Evolutionary conservation across 2,888 invertebrate genomes (phyloP).

Genomic region (Spilarctia lutea): DNA sequence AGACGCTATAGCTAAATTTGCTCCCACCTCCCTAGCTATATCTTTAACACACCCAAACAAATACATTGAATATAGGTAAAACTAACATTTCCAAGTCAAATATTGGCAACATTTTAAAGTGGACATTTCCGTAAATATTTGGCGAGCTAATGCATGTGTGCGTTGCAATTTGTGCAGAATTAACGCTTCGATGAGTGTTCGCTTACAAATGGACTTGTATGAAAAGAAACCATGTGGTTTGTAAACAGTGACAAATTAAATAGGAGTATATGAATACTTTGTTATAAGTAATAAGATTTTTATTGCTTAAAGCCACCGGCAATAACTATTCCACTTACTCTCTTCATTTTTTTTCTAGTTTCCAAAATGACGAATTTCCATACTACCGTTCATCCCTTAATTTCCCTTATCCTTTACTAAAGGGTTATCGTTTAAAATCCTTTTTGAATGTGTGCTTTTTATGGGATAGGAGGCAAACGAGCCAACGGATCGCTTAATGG

Average conservation of each 20-base stretch:
- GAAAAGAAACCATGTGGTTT: constrained; percentile 35
- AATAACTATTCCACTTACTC: no score
- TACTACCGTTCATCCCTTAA: no score
- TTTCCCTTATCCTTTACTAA: no score
- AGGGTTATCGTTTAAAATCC: no score
- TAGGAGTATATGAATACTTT: not conserved
- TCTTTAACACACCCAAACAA: not conserved
- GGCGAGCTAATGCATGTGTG: constrained; percentile 41
- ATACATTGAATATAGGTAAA: constrained; percentile 3
- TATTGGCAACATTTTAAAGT: constrained; percentile 17
- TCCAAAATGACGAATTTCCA: no score
- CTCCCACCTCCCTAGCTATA: not conserved
- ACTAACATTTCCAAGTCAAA: constrained; percentile 13
- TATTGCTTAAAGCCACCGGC: no score
- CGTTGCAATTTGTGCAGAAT: constrained; percentile 30
- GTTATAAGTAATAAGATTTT: not conserved
- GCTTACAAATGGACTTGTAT: constrained; percentile 29
- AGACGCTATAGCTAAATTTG: not conserved
- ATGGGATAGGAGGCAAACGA: no score
- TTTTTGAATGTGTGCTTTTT: no score
- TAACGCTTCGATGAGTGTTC: constrained; percentile 26
- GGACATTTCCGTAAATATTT: constrained; percentile 39
- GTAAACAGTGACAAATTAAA: not conserved
- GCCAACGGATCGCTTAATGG: no score
- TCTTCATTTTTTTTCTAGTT: no score